These are phyloP conservation scores for Phalera bucephala DNA, from an alignment of 2,888 invertebrate species.

Conservation along the genomic window DNA sequence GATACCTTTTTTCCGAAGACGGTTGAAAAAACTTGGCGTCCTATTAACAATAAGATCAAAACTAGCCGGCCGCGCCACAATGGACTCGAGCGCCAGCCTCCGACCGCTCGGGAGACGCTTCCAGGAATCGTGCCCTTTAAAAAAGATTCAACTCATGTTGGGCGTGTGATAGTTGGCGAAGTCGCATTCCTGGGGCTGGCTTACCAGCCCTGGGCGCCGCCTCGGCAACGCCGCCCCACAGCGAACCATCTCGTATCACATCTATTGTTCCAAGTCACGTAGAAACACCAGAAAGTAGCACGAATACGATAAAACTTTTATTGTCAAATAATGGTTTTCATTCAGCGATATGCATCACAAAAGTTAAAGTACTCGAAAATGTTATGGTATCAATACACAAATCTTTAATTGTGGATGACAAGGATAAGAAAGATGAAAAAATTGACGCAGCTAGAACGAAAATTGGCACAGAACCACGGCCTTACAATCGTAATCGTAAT, in stretches of 20 bases:
- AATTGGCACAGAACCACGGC: too few species aligned
- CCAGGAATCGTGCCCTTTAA: conserved; percentile 77
- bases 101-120: conserved; percentile 68
- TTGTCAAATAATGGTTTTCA: too few species aligned
- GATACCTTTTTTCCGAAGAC: conserved; percentile 77
- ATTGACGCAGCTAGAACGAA: too few species aligned
- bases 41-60: conserved; percentile 83
- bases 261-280: not conserved
- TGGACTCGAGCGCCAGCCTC: conserved; percentile 77
- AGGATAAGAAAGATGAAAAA: too few species aligned
- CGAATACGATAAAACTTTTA: too few species aligned
- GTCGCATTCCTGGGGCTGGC: conserved; percentile 58
- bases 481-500: too few species aligned
- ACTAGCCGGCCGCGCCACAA: conserved; percentile 78
- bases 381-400: not conserved
- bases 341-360: not conserved
- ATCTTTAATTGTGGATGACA: not conserved
- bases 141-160: conserved; percentile 78
- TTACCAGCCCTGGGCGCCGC: conserved; percentile 34
- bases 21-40: conserved; percentile 80
- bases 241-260: not conserved
- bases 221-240: conserved; percentile 21
- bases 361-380: not conserved
- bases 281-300: too few species aligned
- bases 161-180: conserved; percentile 72